Evolutionary conservation across 1,140 invertebrate genomes (phyloP), one percentile per base, ranked within the genome.

Genomic region (Hirudo medicinalis): DNA sequence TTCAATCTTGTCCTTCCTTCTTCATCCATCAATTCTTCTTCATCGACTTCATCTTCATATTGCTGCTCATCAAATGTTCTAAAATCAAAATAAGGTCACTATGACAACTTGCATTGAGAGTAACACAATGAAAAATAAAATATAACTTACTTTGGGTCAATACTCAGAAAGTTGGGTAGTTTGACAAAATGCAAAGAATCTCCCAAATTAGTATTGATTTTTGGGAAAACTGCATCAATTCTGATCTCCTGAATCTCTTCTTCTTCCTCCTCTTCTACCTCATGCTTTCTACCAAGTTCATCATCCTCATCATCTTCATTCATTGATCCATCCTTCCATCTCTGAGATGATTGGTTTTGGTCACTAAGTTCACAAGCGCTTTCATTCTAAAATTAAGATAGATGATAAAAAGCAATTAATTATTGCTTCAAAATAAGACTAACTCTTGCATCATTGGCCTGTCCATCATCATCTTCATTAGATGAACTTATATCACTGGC

Each of bases 21-120:
- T 80, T 98, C 96, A 81, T 98, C 94, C 68, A 97, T 84, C 0
- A 93, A 92, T 83, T 98, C 94, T 81, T 99, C 94, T 78, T 99
- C 96, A 79, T 98, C 95, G 76, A 98, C 93, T 85, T 99, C 96
- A 85, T 98, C 95, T 83, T 99, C 96, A 81, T 99, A 99, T 0
- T 90, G 92, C 73, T 89, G 88, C 0, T 88, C 86, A 81, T 98
- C 94, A 80, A 97, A 99, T 0, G 95, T 95, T 75, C 94, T 82
- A 72, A 43, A 76, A 75, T 55, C 67, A 68, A 67, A 49, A 73
- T 40, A 72, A 68, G 25, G 20, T 68, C 27, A 68, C n/a, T n/a
- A 8, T 68, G 67, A 68, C 67, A 68, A 36, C 20, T 32, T 68
- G n/a, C 19, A 32, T 32, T 68, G 25, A n/a, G 36, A 15, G 0